A percentile compares a stretch with the other conserved stretches of the same genome.
phyloP scores from a whole-genome alignment of 2,888 invertebrate genomes.

The Malacosoma neustria region DNA sequence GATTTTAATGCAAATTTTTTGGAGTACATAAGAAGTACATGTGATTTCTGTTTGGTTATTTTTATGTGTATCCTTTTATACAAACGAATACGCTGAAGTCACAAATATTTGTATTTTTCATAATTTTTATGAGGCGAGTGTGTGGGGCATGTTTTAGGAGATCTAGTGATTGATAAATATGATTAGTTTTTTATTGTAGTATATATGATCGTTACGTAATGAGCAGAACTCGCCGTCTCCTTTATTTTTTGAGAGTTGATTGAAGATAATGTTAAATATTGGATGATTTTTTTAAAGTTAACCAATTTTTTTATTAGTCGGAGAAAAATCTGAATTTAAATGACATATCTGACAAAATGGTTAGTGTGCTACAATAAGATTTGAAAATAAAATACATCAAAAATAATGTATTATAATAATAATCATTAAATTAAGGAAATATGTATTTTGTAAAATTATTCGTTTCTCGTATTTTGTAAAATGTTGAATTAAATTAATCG shows the following conservation, averaged over 20 bases:
- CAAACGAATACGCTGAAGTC: slow-evolving; percentile 27
- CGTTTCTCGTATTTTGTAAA: slow-evolving; percentile 69
- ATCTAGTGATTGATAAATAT: slow-evolving; percentile 2
- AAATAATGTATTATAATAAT: slow-evolving; percentile 70
- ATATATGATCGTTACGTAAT: slow-evolving; percentile 16
- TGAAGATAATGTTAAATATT: no score
- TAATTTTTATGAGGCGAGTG: slow-evolving; percentile 23
- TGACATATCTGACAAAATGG: slow-evolving; percentile 75
- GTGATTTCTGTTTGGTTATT: slow-evolving; percentile 62
- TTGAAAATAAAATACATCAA: slow-evolving; percentile 61
- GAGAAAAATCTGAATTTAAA: slow-evolving; percentile 74
- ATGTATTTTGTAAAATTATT: slow-evolving; percentile 69
- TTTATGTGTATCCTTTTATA: slow-evolving; percentile 29
- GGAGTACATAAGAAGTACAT: slow-evolving; percentile 72
- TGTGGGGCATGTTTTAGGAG: slow-evolving; percentile 29
- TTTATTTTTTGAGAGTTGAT: no score
- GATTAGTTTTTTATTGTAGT: slow-evolving; percentile 9
- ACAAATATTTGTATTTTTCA: slow-evolving; percentile 26
- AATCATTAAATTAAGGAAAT: slow-evolving; percentile 66
- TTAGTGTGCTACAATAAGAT: slow-evolving; percentile 74
- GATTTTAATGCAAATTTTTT: slow-evolving; percentile 57
- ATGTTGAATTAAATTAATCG: slow-evolving; percentile 58
- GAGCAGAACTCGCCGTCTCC: not conserved
- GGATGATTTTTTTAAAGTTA: slow-evolving; percentile 25
- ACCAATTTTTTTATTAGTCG: slow-evolving; percentile 70